These are phyloP conservation scores for Heliconius ethilla DNA, from an alignment of 2,888 invertebrate genomes.

Conservation along the genomic window DNA sequence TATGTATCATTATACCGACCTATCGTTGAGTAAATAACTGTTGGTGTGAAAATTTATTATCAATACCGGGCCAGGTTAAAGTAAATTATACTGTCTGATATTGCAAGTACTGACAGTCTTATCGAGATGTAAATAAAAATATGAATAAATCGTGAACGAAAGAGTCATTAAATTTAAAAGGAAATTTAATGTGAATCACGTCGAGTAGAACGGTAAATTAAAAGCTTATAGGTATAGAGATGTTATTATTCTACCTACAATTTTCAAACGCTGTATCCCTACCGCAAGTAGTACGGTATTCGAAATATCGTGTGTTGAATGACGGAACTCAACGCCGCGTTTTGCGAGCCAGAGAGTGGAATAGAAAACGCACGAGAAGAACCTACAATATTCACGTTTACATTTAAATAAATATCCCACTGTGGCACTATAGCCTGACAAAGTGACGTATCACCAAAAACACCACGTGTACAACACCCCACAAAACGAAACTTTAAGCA, in stretches of 20 bases:
- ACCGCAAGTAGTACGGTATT: background rate
- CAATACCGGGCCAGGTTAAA: constrained; percentile 27
- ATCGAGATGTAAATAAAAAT: constrained; percentile 14
- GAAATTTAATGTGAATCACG: constrained; percentile 6
- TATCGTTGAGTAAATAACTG: constrained; percentile 34
- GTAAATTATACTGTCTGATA: constrained; percentile 27
- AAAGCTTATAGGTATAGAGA: background rate
- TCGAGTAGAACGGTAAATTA: background rate
- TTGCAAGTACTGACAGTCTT: background rate
- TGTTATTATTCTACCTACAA: background rate
- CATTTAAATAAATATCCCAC: no score
- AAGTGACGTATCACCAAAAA: background rate
- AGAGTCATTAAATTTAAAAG: constrained; percentile 25
- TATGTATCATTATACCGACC: background rate
- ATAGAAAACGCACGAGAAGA: background rate
- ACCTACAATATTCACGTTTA: no score
- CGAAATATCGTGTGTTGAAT: background rate
- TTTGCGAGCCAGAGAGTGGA: background rate
- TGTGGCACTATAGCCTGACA: background rate
- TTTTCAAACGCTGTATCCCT: background rate
- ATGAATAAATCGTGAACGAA: constrained; percentile 11
- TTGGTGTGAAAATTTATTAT: constrained; percentile 31
- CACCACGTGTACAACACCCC: background rate
- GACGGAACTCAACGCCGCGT: background rate
- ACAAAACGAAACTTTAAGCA: constrained; percentile 24